Evolutionary conservation across 2,113 vertebrate species (phyloP).

Genomic region (Galeopterus variegatus): DNA sequence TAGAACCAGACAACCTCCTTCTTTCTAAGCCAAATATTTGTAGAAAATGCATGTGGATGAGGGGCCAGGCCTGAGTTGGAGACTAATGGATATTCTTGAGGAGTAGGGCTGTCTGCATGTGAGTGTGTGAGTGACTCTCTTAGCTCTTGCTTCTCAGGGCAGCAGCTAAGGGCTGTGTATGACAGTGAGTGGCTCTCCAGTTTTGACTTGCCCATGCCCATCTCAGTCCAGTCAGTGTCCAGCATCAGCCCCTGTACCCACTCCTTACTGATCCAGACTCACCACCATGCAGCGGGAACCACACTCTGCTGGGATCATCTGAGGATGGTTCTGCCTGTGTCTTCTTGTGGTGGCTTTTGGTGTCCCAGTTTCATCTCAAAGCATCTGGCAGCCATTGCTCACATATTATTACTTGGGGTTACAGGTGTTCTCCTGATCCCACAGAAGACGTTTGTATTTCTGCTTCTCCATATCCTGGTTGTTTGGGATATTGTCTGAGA

Average conservation of each 20-base stretch:
- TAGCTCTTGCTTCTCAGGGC: neutral
- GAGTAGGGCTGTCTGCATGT: no score
- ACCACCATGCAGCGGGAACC: neutral
- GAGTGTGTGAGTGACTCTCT: neutral
- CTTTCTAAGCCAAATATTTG: neutral
- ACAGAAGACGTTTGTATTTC: neutral
- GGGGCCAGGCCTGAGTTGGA: neutral
- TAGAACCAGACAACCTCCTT: neutral
- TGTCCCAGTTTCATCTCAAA: rapidly evolving
- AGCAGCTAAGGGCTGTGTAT: rapidly evolving
- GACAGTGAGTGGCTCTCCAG: no score
- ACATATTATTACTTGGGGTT: rapidly evolving
- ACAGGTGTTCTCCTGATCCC: neutral
- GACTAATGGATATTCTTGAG: rapidly evolving
- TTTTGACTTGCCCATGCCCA: neutral
- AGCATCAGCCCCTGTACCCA: neutral
- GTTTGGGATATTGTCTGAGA: neutral
- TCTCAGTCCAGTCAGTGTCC: neutral
- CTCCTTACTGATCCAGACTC: neutral
- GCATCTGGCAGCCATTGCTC: neutral
- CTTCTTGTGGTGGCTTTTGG: rapidly evolving
- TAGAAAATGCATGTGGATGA: neutral
- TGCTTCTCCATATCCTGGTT: neutral
- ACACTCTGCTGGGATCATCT: rapidly evolving
- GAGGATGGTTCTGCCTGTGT: rapidly evolving